Conservation (phyloP, 1,140 invertebrate genomes). For the Uloborus diversus region DNA sequence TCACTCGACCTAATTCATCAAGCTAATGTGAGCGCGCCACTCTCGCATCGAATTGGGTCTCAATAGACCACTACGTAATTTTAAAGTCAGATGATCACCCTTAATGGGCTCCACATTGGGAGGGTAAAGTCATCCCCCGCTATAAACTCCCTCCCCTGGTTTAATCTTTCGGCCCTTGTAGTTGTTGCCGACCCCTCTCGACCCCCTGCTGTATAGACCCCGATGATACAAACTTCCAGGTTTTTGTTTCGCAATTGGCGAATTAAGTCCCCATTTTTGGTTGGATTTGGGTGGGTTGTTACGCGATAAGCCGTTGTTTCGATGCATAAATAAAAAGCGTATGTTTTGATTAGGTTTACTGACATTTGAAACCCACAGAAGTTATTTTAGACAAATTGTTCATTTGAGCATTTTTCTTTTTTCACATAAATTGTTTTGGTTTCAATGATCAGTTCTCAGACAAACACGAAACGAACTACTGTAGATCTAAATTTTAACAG, state of each 20-base stretch:
- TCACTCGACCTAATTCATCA: conserved; percentile 53
- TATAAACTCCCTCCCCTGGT: background rate
- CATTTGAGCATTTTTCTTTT: too few species aligned
- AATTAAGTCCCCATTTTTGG: background rate
- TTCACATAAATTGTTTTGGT: too few species aligned
- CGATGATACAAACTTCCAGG: too few species aligned
- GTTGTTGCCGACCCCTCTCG: background rate
- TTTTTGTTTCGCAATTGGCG: background rate
- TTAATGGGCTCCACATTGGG: conserved; percentile 38
- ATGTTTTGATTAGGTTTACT: too few species aligned
- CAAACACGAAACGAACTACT: too few species aligned
- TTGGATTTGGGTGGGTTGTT: too few species aligned
- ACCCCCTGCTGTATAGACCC: background rate
- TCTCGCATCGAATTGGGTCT: conserved; percentile 45
- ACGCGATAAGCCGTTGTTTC: too few species aligned
- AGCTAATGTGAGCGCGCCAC: conserved; percentile 20
- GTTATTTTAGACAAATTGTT: too few species aligned
- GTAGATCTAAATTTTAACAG: too few species aligned
- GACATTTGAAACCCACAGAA: too few species aligned
- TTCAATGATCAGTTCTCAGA: too few species aligned
- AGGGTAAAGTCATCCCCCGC: background rate
- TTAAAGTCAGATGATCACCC: conserved; percentile 52
- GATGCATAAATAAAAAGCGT: too few species aligned
- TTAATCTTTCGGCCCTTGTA: background rate
- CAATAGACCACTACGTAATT: conserved; percentile 46